Conservation (phyloP, 1,140 invertebrate genomes). For the Brachionus koreanus region DNA sequence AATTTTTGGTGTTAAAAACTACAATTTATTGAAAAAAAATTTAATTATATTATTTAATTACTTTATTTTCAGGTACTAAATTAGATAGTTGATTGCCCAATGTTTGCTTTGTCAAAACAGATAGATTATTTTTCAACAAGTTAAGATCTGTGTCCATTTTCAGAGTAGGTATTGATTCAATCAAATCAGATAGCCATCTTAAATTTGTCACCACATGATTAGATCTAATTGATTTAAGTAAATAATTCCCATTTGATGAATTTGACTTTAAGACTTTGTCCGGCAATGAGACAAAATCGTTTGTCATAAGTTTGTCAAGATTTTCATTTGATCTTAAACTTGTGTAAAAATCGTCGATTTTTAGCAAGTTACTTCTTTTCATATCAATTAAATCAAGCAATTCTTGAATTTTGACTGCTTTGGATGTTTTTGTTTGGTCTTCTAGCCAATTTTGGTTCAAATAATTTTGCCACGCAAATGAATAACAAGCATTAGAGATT, state of each 20-base stretch:
- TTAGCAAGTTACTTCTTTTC: not conserved
- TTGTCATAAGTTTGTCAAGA: not conserved
- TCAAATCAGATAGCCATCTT: not conserved
- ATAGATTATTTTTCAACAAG: not conserved
- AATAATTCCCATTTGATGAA: constrained; percentile 10
- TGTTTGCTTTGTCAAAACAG: not conserved
- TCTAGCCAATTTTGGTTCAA: not conserved
- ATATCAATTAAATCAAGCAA: not conserved
- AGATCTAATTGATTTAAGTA: not conserved
- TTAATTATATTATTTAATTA: no score
- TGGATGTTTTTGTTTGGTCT: not conserved
- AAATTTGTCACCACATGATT: not conserved
- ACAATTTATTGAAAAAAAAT: no score
- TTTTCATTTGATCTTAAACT: not conserved
- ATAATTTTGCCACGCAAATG: constrained; percentile 37
- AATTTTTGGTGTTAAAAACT: no score
- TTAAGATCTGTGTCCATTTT: not conserved
- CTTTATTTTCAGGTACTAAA: not conserved
- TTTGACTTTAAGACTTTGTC: not conserved
- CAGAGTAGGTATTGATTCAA: not conserved
- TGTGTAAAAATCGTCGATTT: not conserved
- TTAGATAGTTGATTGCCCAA: not conserved
- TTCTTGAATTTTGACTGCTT: constrained; percentile 30
- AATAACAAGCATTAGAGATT: not conserved
- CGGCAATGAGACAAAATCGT: not conserved